These are phyloP conservation scores for Drosophila tani DNA, from an alignment of 1,140 invertebrate genomes.

Conservation along the genomic window DNA sequence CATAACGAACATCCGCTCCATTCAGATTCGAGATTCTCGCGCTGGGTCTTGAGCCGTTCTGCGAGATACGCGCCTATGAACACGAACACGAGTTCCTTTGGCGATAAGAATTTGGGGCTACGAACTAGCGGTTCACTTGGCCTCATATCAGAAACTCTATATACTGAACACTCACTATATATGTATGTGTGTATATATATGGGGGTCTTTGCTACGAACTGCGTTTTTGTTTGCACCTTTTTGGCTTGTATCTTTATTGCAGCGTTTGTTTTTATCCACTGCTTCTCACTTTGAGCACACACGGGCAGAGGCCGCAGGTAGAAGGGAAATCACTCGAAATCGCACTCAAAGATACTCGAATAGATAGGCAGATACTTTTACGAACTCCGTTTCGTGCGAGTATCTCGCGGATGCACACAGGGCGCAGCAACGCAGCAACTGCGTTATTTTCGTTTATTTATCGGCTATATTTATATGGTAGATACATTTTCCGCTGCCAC, in stretches of 20 bases:
- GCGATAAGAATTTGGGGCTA: conserved; percentile 83
- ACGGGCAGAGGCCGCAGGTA: conserved; percentile 54
- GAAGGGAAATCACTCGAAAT: conserved; percentile 74
- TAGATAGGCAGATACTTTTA: conserved; percentile 65
- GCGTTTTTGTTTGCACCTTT: conserved; percentile 73
- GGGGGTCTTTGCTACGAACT: conserved; percentile 16
- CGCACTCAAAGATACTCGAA: conserved; percentile 45
- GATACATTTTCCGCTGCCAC: conserved; percentile 47
- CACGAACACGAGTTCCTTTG: conserved; percentile 73
- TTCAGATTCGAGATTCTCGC: conserved; percentile 68
- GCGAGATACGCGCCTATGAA: conserved; percentile 69
- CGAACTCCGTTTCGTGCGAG: conserved; percentile 66
- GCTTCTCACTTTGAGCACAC: conserved; percentile 45
- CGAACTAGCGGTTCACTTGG: conserved; percentile 57
- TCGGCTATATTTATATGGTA: conserved; percentile 70
- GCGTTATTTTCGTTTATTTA: conserved; percentile 73
- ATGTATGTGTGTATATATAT: neutral
- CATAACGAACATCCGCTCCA: conserved; percentile 75
- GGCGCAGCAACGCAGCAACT: conserved; percentile 61
- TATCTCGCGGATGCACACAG: conserved; percentile 68
- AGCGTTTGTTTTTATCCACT: conserved; percentile 78
- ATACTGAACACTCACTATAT: conserved; percentile 6
- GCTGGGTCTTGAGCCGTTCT: conserved; percentile 40
- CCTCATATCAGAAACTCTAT: conserved; percentile 31
- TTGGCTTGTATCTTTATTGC: conserved; percentile 77